Evolutionary conservation across 1,140 invertebrate genomes (phyloP).

Genomic region (Drosophila bocki): DNA sequence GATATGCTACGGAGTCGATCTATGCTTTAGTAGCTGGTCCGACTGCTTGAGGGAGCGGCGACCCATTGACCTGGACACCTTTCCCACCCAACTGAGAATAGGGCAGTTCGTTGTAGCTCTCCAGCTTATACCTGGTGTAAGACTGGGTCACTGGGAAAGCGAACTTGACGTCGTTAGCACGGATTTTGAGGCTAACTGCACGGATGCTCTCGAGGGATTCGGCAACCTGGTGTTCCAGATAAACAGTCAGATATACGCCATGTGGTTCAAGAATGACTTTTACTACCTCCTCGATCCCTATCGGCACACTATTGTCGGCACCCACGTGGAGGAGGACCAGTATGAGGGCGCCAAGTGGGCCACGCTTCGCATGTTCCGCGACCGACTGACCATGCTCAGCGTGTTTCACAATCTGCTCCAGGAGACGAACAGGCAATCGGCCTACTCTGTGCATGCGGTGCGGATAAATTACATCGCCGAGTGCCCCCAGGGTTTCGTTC

Average conservation of each 20-base stretch:
- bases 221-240: constrained; percentile 73
- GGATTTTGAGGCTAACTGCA: constrained; percentile 52
- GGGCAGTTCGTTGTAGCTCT: constrained; percentile 65
- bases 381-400: constrained; percentile 51
- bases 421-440: constrained; percentile 62
- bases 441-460: constrained; percentile 58
- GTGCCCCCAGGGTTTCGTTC: constrained; percentile 29
- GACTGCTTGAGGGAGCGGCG: constrained; percentile 17
- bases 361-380: constrained; percentile 76
- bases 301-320: constrained; percentile 59
- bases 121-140: constrained; percentile 35
- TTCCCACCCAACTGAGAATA: constrained; percentile 65
- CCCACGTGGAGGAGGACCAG: constrained; percentile 14
- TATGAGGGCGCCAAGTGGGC: constrained; percentile 43
- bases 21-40: constrained; percentile 57
- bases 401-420: constrained; percentile 71
- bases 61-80: constrained; percentile 52
- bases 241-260: constrained; percentile 68
- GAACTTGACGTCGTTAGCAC: constrained; percentile 19
- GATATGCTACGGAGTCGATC: constrained; percentile 73
- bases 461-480: constrained; percentile 55
- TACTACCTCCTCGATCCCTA: constrained; percentile 79
- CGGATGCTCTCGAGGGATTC: constrained; percentile 19
- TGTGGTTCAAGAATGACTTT: constrained; percentile 69
- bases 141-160: constrained; percentile 48